Percentiles rank a stretch among this genome's conserved stretches.
Evolutionary conservation across 2,797 vertebrate genomes (phyloP).

Genomic region (Chrysocyon brachyurus): DNA sequence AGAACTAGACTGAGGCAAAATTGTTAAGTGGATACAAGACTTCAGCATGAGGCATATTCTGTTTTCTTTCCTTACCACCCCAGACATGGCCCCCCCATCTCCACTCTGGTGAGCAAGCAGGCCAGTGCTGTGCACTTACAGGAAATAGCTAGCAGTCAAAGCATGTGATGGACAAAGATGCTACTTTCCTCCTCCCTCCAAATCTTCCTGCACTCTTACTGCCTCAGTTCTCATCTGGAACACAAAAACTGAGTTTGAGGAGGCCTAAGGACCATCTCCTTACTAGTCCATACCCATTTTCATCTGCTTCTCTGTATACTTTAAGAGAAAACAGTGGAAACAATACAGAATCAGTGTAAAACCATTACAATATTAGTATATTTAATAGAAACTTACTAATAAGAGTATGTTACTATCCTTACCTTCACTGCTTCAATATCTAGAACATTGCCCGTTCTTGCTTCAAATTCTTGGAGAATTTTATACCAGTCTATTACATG

Average conservation of each 20-base stretch:
- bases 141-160: neutral
- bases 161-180: no score
- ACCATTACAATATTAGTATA: neutral
- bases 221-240: neutral
- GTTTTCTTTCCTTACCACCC: neutral
- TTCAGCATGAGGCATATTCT: neutral
- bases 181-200: neutral
- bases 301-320: neutral
- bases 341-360: neutral
- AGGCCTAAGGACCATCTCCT: neutral
- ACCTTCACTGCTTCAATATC: neutral
- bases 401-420: neutral
- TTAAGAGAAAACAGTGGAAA: neutral
- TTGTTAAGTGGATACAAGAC: slow-evolving; percentile 41
- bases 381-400: neutral
- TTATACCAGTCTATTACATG: neutral
- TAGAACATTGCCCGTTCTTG: slow-evolving; percentile 4
- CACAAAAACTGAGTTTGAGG: neutral
- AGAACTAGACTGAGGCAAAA: neutral
- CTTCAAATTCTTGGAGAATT: neutral
- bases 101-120: neutral
- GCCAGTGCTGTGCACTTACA: neutral
- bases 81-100: neutral
- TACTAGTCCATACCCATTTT: neutral
- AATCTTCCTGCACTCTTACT: neutral